A percentile compares a stretch with the other conserved stretches of the same genome.
These are phyloP conservation scores for Hymenochirus boettgeri DNA, from an alignment of 2,113 vertebrate genomes.

Conservation along the genomic window DNA sequence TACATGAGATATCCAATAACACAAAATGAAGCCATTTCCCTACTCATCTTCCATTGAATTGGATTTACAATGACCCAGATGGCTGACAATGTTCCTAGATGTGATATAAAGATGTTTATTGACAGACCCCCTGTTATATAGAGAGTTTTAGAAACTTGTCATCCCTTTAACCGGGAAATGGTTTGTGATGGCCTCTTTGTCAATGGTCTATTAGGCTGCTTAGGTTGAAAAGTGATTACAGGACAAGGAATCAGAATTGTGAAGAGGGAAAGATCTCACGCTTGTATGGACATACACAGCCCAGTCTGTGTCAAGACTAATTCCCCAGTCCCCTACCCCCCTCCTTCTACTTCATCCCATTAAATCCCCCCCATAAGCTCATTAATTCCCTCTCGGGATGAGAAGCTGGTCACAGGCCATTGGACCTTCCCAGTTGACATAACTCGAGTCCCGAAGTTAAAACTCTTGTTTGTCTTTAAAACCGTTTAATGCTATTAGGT, in stretches of 20 bases:
- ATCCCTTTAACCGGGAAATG: too few species aligned
- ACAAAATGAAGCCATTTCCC: too few species aligned
- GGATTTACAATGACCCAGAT: too few species aligned
- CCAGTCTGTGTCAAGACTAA: slow-evolving; percentile 5
- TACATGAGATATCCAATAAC: too few species aligned
- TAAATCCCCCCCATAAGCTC: slow-evolving; percentile 14
- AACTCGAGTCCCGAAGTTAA: slow-evolving; percentile 20
- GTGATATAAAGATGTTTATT: too few species aligned
- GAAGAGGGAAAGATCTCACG: neutral
- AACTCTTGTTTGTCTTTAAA: slow-evolving; percentile 26
- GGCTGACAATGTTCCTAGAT: too few species aligned
- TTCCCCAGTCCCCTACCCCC: neutral
- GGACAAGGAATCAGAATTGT: neutral
- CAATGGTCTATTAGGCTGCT: slow-evolving; percentile 1
- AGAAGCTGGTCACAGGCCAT: neutral
- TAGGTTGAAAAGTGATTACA: slow-evolving; percentile 2
- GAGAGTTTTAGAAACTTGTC: too few species aligned
- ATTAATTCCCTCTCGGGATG: slow-evolving; percentile 6
- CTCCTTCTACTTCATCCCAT: slow-evolving; percentile 40
- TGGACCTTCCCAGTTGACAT: slow-evolving; percentile 13
- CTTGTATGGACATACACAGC: slow-evolving; percentile 4
- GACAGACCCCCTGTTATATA: too few species aligned
- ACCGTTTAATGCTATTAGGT: slow-evolving; percentile 42
- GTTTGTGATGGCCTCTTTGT: neutral
- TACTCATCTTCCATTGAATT: too few species aligned